These are phyloP conservation scores for Eurypyga helias DNA, from an alignment of 2,113 vertebrate genomes.

Conservation along the genomic window DNA sequence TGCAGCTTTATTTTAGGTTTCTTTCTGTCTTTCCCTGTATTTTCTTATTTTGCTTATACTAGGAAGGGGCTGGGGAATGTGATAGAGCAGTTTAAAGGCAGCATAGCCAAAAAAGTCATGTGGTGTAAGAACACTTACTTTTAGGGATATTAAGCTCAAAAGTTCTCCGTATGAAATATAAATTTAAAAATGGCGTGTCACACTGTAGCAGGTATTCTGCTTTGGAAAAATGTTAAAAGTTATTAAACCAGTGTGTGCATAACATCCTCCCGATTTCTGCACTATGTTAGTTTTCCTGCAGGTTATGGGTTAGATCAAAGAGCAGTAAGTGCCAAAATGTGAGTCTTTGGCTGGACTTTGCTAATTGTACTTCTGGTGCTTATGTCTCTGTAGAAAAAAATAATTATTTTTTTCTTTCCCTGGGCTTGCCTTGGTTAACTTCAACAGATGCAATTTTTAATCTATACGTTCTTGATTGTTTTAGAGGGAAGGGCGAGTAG, in stretches of 20 bases:
- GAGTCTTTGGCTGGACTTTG: neutral
- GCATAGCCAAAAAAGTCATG: neutral
- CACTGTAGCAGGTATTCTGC: neutral
- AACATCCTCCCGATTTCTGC: neutral
- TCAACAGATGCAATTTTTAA: neutral
- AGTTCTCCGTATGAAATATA: neutral
- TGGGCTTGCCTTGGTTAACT: neutral
- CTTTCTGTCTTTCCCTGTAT: neutral
- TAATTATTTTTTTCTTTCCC: neutral
- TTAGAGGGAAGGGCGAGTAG: slow-evolving; percentile 92
- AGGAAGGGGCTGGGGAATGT: neutral
- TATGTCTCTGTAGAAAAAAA: neutral
- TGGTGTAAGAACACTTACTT: neutral
- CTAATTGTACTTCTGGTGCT: neutral
- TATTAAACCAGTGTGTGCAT: neutral
- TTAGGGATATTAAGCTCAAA: neutral
- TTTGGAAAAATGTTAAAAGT: neutral
- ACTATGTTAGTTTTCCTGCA: neutral
- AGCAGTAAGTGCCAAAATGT: neutral
- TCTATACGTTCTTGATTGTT: neutral
- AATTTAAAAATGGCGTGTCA: neutral
- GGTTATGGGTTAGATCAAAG: neutral
- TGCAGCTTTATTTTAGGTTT: neutral
- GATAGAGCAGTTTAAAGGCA: neutral
- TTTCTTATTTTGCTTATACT: neutral